These are phyloP conservation scores for Mesopsocus fuscifrons DNA, from an alignment of 2,888 invertebrate genomes.

Conservation along the genomic window DNA sequence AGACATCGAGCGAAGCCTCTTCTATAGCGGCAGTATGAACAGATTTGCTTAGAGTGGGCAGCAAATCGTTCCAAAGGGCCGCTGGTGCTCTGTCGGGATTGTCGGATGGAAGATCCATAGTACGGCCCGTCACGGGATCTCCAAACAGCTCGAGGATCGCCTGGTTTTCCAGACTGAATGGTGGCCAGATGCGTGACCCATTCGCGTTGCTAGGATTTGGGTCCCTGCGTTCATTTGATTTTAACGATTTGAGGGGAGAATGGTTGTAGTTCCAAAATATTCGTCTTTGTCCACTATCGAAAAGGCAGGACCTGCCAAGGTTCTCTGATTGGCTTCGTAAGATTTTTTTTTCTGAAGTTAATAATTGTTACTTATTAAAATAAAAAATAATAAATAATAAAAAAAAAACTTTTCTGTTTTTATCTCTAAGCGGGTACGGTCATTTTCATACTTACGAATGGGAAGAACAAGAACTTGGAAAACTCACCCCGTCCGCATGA, in stretches of 20 bases:
- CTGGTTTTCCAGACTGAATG: neutral
- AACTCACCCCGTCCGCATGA: slow-evolving; percentile 28
- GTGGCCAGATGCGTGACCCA: neutral
- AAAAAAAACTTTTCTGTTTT: too few relatives aligned
- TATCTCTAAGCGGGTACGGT: too few relatives aligned
- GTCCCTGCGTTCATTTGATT: too few relatives aligned
- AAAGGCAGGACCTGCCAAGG: too few relatives aligned
- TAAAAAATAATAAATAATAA: too few relatives aligned
- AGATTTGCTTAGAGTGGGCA: slow-evolving; percentile 16
- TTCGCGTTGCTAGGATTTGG: neutral
- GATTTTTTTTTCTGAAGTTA: too few relatives aligned
- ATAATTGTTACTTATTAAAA: too few relatives aligned
- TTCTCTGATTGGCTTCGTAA: too few relatives aligned
- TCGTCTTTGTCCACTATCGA: slow-evolving; percentile 20
- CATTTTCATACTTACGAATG: too few relatives aligned
- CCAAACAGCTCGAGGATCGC: neutral
- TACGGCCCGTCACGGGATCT: neutral
- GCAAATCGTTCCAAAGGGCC: slow-evolving; percentile 19
- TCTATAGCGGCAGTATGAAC: neutral
- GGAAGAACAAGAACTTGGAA: too few relatives aligned
- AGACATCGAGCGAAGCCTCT: too few relatives aligned
- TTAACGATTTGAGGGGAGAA: too few relatives aligned
- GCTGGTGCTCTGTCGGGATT: slow-evolving; percentile 6
- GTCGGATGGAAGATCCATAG: neutral
- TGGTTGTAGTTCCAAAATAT: neutral